Base-by-base conservation (phyloP, 2,888 invertebrate species). In the Drosophila mettleri region DNA sequence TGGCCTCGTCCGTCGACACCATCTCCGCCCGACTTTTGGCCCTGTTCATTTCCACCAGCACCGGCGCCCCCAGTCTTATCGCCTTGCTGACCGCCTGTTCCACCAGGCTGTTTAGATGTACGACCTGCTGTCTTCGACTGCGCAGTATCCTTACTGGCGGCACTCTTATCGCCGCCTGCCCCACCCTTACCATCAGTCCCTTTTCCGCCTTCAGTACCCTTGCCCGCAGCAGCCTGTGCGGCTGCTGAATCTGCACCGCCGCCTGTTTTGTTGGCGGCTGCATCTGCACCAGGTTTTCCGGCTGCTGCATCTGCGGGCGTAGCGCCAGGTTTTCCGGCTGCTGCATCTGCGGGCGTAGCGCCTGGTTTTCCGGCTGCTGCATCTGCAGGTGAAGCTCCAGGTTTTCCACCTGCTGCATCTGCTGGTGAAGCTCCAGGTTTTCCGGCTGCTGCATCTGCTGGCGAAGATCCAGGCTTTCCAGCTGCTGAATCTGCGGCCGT, bases 231-330 rank as follows among this genome's bases (percentile, higher is more conserved):
- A n/a, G n/a, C n/a, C n/a, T n/a, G n/a, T n/a, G n/a, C n/a, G n/a
- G n/a, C n/a, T n/a, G n/a, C n/a, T 38, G 38, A 38, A 20, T 39
- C 38, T 20, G 18, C n/a, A n/a, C n/a, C n/a, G n/a, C 10, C 51
- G 3, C 31, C 61, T 22, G 54, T 1, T 33, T 18, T 36, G 29
- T 53, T 57, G 8, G 43, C 49, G 14, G n/a, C n/a, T n/a, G n/a
- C n/a, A n/a, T n/a, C n/a, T 3, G n/a, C 51, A 6, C 31, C 61
- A 31, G 54, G 2, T 33, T 18, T 36, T 34, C 55, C 60, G 8
- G 43, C 49, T 16, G 43, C 49, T 16, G 24, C 5, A 12, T 20
- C 52, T 9, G 38, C 41, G 31, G 46, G 20, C 2, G 27, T n/a
- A 14, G 4, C 49, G 3, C 34, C 38, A 27, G 34, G 14, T 27